Evolutionary conservation across 2,113 vertebrate species (phyloP), one percentile per base, ranked within the genome.

Genomic region (Cromileptes altivelis): DNA sequence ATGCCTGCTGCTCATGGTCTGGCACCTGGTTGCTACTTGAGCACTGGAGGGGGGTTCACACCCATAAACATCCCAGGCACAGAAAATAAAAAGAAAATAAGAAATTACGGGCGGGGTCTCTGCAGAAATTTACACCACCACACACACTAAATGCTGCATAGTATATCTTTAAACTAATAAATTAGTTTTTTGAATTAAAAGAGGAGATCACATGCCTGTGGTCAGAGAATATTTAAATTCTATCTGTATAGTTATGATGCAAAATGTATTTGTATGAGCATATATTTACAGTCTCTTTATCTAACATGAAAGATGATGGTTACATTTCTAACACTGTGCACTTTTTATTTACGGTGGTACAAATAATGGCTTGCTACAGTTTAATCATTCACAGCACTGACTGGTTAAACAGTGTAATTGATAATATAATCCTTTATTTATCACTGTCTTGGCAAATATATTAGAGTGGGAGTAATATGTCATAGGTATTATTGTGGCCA

Each of bases 401-500:
- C 49, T 69, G 53, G 23, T 56, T 72, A 45, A 55, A 79, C 19
- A 63, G 19, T 68, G 21, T 37, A 74, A 82, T 23, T 87, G 11
- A 45, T 45, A 45, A 45, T 50, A 70, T 75, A 61, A 61, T 2
- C 23, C 4, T 75, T 56, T 49, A 82, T 88, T 42, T 40, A 75
- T 91, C 72, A 75, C 40, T 42, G 71, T 69, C 79, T 70, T 56
- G 12, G 64, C 57, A 64, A 78, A 80, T 78, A 58, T 73, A 78
- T 17, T 75, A 25, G n/a, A 57, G 70, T 82, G 27, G 55, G 63
- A 88, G 53, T 52, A 53, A 49, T 68, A 70, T 67, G 76, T 85
- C 77, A 75, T 25, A 42, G 25, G 40, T 80, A 67, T 86, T 80
- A 85, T 81, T 82, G 83, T 82, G 86, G 71, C 81, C 33, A 88